Percentiles rank a stretch among this genome's conserved stretches.
Evolutionary conservation across 2,113 vertebrate species (phyloP).

Genomic region (Chauna torquata): DNA sequence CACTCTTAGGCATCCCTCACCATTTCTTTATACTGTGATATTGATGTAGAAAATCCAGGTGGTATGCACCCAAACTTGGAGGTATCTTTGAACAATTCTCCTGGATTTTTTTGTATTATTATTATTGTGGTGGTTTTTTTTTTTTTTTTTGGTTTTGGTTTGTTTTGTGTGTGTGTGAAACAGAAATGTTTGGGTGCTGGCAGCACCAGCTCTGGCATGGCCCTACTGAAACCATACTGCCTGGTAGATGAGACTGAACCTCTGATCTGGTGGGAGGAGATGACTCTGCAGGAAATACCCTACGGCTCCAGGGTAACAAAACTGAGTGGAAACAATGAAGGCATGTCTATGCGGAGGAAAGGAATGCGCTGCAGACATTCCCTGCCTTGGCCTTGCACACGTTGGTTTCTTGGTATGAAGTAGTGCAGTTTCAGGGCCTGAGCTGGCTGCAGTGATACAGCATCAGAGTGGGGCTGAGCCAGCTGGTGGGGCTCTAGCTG

Average conservation of each 20-base stretch:
- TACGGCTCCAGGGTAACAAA: conserved; percentile 38
- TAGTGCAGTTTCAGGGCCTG: fast-evolving
- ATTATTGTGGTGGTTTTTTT: background rate
- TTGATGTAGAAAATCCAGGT: background rate
- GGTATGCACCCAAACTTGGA: background rate
- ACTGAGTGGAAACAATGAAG: conserved; percentile 28
- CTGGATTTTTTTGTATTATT: background rate
- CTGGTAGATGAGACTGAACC: background rate
- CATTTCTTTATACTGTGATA: background rate
- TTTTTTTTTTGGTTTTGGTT: background rate
- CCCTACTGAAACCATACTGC: background rate
- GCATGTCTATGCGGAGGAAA: background rate
- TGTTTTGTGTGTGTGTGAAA: no score
- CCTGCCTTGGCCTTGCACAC: background rate
- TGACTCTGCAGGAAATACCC: conserved; percentile 44
- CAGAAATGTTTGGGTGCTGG: background rate
- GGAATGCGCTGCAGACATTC: background rate
- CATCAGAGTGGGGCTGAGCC: background rate
- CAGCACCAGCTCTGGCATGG: background rate
- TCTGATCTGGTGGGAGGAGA: background rate
- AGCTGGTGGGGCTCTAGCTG: background rate
- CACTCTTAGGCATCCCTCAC: background rate
- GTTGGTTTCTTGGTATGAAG: background rate
- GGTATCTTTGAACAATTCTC: background rate
- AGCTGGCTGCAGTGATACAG: background rate